These are phyloP conservation scores for Oasisia sp. DNA, from an alignment of 2,888 invertebrate species.

Conservation along the genomic window DNA sequence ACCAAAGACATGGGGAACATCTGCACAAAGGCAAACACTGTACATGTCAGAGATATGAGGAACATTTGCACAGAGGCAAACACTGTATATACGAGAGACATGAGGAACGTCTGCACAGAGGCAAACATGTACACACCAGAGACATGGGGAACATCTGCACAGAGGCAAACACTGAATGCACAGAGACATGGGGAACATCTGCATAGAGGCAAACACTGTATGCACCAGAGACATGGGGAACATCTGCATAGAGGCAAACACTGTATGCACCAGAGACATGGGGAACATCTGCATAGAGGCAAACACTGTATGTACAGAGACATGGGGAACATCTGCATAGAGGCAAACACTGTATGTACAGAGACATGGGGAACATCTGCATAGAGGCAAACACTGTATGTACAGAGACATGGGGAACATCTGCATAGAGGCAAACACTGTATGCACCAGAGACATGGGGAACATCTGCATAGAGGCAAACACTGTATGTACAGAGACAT, in stretches of 20 bases:
- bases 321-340: no score
- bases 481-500: conserved; percentile 65
- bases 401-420: not conserved
- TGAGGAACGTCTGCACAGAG: no score
- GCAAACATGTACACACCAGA: conserved; percentile 71
- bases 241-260: conserved; percentile 66
- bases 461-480: conserved; percentile 68
- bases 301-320: no score
- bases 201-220: not conserved
- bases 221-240: conserved; percentile 78
- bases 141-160: conserved; percentile 74
- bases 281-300: conserved; percentile 45
- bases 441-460: conserved; percentile 77
- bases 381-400: not conserved
- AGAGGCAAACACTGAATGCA: not conserved
- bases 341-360: conserved; percentile 70
- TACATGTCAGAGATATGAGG: conserved; percentile 67
- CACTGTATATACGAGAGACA: no score
- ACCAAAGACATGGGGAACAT: conserved; percentile 77
- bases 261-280: conserved; percentile 65
- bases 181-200: not conserved
- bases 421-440: no score
- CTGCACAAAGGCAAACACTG: conserved; percentile 50
- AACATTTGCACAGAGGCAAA: no score
- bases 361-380: conserved; percentile 74